phyloP scores from a whole-genome alignment of 30 jellyfish, hydroid and myxozoan species.

The Cassiopea xamachana region DNA sequence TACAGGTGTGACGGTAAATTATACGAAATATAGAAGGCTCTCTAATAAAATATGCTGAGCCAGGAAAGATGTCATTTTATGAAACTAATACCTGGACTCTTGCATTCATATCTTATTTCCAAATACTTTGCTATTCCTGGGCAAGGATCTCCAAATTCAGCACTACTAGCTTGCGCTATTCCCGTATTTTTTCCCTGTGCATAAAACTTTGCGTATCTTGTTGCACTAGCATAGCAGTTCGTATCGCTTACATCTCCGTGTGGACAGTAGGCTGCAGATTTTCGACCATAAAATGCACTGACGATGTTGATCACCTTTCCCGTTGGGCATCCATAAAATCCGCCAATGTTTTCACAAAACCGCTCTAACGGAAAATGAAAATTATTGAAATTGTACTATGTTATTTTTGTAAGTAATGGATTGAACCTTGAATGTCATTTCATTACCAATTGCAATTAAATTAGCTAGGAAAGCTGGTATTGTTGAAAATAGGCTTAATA shows the following conservation, averaged over 20 bases:
- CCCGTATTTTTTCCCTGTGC: slow-evolving; percentile 18
- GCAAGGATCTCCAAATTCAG: slow-evolving; percentile 40
- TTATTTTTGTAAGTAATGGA: too few species aligned
- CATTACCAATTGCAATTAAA: too few species aligned
- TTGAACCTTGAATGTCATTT: too few species aligned
- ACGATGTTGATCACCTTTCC: slow-evolving; percentile 31
- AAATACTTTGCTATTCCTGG: slow-evolving; percentile 56
- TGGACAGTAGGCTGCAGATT: slow-evolving; percentile 17
- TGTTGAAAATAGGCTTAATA: too few species aligned
- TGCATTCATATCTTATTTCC: slow-evolving; percentile 35
- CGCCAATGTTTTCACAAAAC: slow-evolving; percentile 3
- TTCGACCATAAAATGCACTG: slow-evolving; percentile 59
- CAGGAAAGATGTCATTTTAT: too few species aligned
- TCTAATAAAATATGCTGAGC: too few species aligned
- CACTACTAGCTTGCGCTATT: slow-evolving; percentile 27
- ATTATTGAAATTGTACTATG: too few species aligned
- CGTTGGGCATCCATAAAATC: slow-evolving; percentile 19
- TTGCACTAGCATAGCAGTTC: slow-evolving; percentile 18
- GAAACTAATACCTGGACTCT: background rate
- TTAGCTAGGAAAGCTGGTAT: too few species aligned
- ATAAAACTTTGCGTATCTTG: background rate
- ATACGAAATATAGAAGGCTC: too few species aligned
- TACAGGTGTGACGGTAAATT: too few species aligned
- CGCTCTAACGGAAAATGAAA: too few species aligned
- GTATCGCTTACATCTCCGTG: slow-evolving; percentile 45